Base-by-base conservation (phyloP, 2,113 vertebrate genomes). In the Anoplopoma fimbria region DNA sequence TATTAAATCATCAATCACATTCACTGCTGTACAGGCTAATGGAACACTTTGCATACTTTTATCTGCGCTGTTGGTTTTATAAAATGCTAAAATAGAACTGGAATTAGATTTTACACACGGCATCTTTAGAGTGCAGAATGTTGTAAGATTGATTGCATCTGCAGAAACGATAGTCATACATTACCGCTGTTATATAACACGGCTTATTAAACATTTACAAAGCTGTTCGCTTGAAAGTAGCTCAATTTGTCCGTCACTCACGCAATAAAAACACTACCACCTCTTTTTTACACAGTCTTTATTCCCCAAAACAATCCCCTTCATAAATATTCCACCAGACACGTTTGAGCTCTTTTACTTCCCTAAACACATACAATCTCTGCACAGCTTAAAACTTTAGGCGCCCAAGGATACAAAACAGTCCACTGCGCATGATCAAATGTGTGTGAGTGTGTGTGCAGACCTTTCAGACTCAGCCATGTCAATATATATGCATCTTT, bases 401-500 rank as follows among this genome's bases (percentile, higher is more conserved):
- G 40, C 14, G 7, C n/a, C 47, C 10, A 23, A 47, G 38, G 68
- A 55, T 23, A 78, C 69, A 68, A 77, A 76, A 69, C 27, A 9
- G 38, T 40, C 27, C 25, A 42, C 15, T 25, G 38, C 15, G 12
- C 19, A 17, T 64, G 55, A 77, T 55, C n/a, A 51, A 4, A 36
- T 70, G 12, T 49, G 9, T 47, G 36, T 58, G 57, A 19, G 58
- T 33, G 53, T 14, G 74, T 57, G 49, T 38, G 93, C 61, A 94
- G 67, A 96, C 96, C 95, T 93, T 0, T 96, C 95, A 5, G 87
- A 19, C 31, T 95, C 94, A 7, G 80, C 85, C 92, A 97, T 87
- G 84, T 97, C 95, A 3, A 96, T 96, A 38, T 71, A 91, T 4
- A 85, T 53, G 75, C 91, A 87, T 75, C 63, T 89, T 71, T 95